Percentiles rank a stretch among this genome's conserved stretches.
Conservation (phyloP, 2,888 invertebrate genomes). For the Netelia melanura region DNA sequence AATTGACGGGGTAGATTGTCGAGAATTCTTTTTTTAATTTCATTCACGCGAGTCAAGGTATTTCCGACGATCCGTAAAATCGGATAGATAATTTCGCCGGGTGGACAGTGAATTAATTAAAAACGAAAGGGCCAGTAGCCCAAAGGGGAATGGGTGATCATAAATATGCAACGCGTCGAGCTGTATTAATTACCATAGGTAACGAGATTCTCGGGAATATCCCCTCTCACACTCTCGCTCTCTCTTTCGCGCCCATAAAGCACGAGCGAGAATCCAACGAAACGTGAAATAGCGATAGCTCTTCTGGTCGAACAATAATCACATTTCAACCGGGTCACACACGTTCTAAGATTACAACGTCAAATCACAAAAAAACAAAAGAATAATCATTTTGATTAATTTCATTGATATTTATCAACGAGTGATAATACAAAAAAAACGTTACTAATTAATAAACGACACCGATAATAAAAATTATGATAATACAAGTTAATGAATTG, state of each 20-base stretch:
- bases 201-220: conserved; percentile 70
- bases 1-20: neutral
- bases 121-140: conserved; percentile 38
- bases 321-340: neutral
- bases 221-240: conserved; percentile 19
- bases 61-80: conserved; percentile 72
- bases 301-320: conserved; percentile 46
- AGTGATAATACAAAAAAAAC: too few relatives aligned
- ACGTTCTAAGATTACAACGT: neutral
- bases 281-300: conserved; percentile 46
- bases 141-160: conserved; percentile 61
- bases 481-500: neutral
- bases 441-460: neutral
- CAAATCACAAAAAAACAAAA: neutral
- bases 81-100: conserved; percentile 74
- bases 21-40: conserved; percentile 11
- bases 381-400: neutral
- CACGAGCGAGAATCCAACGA: conserved; percentile 13
- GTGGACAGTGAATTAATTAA: conserved; percentile 78
- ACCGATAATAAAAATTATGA: neutral
- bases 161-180: conserved; percentile 77
- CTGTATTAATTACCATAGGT: conserved; percentile 80
- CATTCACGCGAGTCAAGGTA: neutral
- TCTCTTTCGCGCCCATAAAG: conserved; percentile 19
- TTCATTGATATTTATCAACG: neutral